Percentiles rank a stretch among this genome's conserved stretches.
phyloP scores from a whole-genome alignment of 1,140 invertebrate species.

The Aphelenchoides besseyi region DNA sequence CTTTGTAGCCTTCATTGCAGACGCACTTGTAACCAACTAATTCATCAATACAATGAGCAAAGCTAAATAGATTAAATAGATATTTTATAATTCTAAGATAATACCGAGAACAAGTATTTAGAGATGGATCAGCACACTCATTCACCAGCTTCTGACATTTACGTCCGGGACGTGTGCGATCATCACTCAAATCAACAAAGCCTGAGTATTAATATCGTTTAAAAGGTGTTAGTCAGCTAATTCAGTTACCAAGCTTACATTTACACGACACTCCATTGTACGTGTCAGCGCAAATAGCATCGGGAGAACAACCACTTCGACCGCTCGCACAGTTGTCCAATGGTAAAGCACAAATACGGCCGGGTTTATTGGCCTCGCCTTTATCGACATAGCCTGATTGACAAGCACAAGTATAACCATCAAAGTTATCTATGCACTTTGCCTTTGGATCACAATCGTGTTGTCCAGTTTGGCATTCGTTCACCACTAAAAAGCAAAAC shows the following conservation, averaged over 20 bases:
- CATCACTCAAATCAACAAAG: slow-evolving; percentile 6
- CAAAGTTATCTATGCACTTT: slow-evolving; percentile 80
- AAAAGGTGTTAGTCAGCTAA: not conserved
- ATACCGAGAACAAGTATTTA: slow-evolving; percentile 53
- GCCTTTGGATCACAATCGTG: slow-evolving; percentile 78
- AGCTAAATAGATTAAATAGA: slow-evolving; percentile 22
- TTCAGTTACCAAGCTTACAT: not conserved
- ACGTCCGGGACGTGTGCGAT: slow-evolving; percentile 39
- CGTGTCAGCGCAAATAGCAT: slow-evolving; percentile 17
- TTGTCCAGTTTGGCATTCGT: slow-evolving; percentile 42
- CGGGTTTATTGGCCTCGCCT: slow-evolving; percentile 31
- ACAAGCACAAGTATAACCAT: slow-evolving; percentile 81
- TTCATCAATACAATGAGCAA: slow-evolving; percentile 60
- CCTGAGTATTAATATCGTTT: not conserved
- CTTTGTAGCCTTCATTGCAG: slow-evolving; percentile 42
- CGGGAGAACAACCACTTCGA: slow-evolving; percentile 3
- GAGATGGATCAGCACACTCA: slow-evolving; percentile 56
- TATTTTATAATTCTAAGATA: not conserved
- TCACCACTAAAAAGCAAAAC: slow-evolving; percentile 30
- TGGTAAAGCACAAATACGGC: slow-evolving; percentile 39
- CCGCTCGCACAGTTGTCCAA: slow-evolving; percentile 16
- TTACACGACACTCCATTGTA: slow-evolving; percentile 13
- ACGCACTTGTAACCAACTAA: slow-evolving; percentile 43
- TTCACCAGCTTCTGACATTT: slow-evolving; percentile 53
- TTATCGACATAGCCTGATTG: slow-evolving; percentile 71